Evolutionary conservation across 1,140 invertebrate species (phyloP), one percentile per base, ranked within the genome.

Genomic region (Eciton burchellii): DNA sequence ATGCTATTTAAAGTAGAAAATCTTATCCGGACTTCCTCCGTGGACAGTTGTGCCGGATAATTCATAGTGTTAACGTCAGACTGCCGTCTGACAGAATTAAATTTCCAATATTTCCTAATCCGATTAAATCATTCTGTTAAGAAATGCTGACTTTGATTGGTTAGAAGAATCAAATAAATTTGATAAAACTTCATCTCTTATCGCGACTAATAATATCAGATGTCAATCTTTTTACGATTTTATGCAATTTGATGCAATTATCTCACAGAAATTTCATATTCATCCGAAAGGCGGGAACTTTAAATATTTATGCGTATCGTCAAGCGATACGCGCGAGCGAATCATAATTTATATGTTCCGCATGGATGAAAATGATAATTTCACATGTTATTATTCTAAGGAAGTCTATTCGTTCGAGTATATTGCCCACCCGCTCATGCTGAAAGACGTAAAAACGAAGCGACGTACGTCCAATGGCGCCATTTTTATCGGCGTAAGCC

Each of bases 401-500:
- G 14, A 43, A 57, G 24, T 49, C 3, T n/a, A 16, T 29, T 45
- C 11, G 1, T n/a, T 35, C n/a, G 35, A 63, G 43, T 74, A 21
- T 74, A 74, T 62, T 63, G 35, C 16, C 45, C 26, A 19, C 8
- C 1, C 43, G 47, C 26, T 19, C 29, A 9, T n/a, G 16, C 43
- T 62, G 8, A n/a, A 74, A 63, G 57, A 62, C 57, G 3, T 62
- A 62, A 74, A 73, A 74, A 74, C n/a, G 56, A 74, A 74, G 62
- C 43, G 72, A 74, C 43, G 29, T 71, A 71, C n/a, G 43, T 49
- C n/a, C 43, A 60, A 74, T 41, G 43, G 57, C 43, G 24, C 57
- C 72, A 74, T 74, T 74, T 74, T 74, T 74, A 74, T 74, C 43
- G 57, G 24, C 72, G 57, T 74, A 74, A 74, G 56, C 72, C 72